phyloP scores from a whole-genome alignment of 2,888 invertebrate species.

The Rhodophaea formosa region DNA sequence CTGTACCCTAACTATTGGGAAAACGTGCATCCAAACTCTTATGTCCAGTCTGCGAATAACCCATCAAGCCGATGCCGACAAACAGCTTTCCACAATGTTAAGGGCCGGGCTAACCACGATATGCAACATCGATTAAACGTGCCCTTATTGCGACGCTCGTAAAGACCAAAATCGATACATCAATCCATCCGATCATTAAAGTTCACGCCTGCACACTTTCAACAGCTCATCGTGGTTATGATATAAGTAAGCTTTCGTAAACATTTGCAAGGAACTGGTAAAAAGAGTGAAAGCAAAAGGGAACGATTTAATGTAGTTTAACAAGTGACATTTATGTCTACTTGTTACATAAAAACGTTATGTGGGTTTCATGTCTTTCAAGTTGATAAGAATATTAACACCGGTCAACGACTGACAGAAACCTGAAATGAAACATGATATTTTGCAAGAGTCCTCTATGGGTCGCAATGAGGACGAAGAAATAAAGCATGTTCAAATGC shows the following conservation, averaged over 20 bases:
- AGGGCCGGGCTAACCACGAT: constrained; percentile 34
- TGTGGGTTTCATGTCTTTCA: not conserved
- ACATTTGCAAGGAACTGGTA: constrained; percentile 1
- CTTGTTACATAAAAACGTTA: not conserved
- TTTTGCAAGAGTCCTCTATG: too few species aligned
- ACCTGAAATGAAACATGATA: too few species aligned
- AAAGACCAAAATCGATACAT: constrained; percentile 19
- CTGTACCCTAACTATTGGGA: too few species aligned
- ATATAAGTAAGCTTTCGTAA: constrained; percentile 26
- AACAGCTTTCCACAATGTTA: constrained; percentile 53
- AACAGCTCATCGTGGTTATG: constrained; percentile 24
- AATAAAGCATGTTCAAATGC: too few species aligned
- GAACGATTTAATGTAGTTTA: not conserved
- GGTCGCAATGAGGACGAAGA: too few species aligned
- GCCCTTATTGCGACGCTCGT: constrained; percentile 17
- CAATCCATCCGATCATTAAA: constrained; percentile 22
- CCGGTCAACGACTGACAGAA: too few species aligned
- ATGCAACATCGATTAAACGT: constrained; percentile 13
- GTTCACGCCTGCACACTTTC: constrained; percentile 19
- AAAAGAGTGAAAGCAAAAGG: constrained; percentile 23
- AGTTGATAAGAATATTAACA: not conserved
- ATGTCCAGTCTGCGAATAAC: too few species aligned
- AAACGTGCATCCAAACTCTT: too few species aligned
- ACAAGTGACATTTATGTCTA: not conserved
- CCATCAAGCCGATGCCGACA: constrained; percentile 34